A percentile compares a stretch with the other conserved stretches of the same genome.
phyloP scores from a whole-genome alignment of 2,888 invertebrate genomes.

The Heliconius cydno region DNA sequence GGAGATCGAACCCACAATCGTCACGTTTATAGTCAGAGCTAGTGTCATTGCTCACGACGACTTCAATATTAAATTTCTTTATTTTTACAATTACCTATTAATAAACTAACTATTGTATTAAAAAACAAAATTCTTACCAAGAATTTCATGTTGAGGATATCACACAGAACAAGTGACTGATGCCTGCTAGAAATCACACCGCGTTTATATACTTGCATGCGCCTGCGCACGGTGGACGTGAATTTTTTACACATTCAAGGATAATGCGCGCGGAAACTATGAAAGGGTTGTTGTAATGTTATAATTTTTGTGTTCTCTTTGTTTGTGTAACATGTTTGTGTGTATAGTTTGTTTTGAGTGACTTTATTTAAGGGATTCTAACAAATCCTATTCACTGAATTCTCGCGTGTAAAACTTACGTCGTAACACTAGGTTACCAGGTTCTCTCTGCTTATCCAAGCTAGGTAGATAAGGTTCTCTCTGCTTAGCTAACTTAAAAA shows the following conservation, averaged over 20 bases:
- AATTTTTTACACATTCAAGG: constrained; percentile 60
- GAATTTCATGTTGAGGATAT: constrained; percentile 69
- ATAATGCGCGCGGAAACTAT: constrained; percentile 53
- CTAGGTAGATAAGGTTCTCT: too few species aligned
- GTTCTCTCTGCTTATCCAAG: too few species aligned
- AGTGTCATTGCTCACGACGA: not conserved
- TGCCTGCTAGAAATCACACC: constrained; percentile 53
- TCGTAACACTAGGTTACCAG: too few species aligned
- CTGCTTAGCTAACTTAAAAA: too few species aligned
- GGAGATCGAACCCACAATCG: not conserved
- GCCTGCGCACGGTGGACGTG: constrained; percentile 47
- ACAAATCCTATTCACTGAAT: too few species aligned
- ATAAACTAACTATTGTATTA: not conserved
- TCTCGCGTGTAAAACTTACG: too few species aligned
- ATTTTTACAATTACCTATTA: not conserved
- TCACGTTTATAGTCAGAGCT: not conserved
- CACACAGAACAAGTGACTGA: constrained; percentile 63
- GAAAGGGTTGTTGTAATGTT: constrained; percentile 40
- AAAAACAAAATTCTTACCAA: constrained; percentile 59
- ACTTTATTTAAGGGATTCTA: too few species aligned
- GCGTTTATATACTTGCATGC: constrained; percentile 59
- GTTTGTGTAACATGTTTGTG: not conserved
- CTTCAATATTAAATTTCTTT: not conserved
- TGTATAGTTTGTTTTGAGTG: too few species aligned
- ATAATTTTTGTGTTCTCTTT: constrained; percentile 26